Evolutionary conservation across 2,113 vertebrate genomes (phyloP).

Genomic region (Entomyzon cyanotis): DNA sequence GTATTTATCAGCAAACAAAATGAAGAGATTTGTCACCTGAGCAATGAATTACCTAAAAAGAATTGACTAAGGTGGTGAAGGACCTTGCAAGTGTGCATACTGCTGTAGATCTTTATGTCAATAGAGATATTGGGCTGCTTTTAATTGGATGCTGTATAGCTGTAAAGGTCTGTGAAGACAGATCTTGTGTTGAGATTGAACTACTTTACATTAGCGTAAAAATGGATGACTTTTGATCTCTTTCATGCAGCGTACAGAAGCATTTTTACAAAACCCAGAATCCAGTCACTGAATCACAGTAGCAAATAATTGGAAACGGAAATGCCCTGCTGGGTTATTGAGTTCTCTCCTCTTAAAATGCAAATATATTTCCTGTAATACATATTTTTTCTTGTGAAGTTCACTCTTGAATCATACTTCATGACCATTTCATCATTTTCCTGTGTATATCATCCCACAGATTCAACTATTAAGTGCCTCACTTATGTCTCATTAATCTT

Average conservation of each 20-base stretch:
- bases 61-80: neutral
- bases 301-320: constrained; percentile 27
- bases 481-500: constrained; percentile 47
- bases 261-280: neutral
- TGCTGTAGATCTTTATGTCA: neutral
- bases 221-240: neutral
- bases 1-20: neutral
- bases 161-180: neutral
- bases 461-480: constrained; percentile 32
- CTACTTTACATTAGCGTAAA: neutral
- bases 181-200: neutral
- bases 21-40: neutral
- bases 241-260: neutral
- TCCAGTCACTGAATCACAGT: neutral
- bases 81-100: neutral
- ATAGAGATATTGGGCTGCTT: neutral
- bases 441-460: neutral
- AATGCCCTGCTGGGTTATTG: neutral
- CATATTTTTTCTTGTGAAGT: neutral
- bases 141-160: neutral
- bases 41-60: neutral
- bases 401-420: constrained; percentile 3
- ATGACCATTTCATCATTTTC: constrained; percentile 10
- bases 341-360: neutral
- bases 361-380: constrained; percentile 12